These are phyloP conservation scores for Morpho helenor DNA, from an alignment of 2,888 invertebrate species.

Conservation along the genomic window DNA sequence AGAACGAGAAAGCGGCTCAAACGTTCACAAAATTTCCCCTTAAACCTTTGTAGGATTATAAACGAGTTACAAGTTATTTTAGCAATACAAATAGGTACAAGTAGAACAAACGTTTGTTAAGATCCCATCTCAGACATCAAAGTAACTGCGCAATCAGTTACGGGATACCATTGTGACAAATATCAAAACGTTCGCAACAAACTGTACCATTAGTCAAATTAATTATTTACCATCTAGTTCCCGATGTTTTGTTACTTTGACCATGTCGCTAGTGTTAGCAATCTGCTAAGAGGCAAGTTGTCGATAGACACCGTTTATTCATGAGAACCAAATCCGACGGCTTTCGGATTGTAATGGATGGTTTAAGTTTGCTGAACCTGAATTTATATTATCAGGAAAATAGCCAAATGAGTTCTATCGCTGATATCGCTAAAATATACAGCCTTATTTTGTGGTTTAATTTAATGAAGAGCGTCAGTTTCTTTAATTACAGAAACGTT, in stretches of 20 bases:
- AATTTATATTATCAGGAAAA: neutral
- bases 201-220: slow-evolving; percentile 75
- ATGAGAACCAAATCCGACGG: slow-evolving; percentile 24
- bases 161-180: slow-evolving; percentile 48
- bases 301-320: slow-evolving; percentile 38
- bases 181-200: slow-evolving; percentile 57
- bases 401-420: neutral
- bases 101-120: neutral
- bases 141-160: slow-evolving; percentile 39
- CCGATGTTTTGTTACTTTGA: slow-evolving; percentile 57
- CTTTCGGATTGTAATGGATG: slow-evolving; percentile 24
- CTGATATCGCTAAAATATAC: neutral
- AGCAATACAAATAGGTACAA: neutral
- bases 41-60: too few relatives aligned
- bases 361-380: slow-evolving; percentile 19
- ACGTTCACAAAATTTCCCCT: too few relatives aligned
- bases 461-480: too few relatives aligned
- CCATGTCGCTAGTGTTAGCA: slow-evolving; percentile 56
- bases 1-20: too few relatives aligned
- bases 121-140: slow-evolving; percentile 16
- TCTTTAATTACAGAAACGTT: too few relatives aligned
- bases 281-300: slow-evolving; percentile 60
- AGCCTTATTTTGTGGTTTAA: too few relatives aligned
- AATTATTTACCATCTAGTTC: slow-evolving; percentile 69
- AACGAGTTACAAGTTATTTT: neutral